These are phyloP conservation scores for Heliconius ethilla DNA, from an alignment of 2,888 invertebrate species.

Conservation along the genomic window DNA sequence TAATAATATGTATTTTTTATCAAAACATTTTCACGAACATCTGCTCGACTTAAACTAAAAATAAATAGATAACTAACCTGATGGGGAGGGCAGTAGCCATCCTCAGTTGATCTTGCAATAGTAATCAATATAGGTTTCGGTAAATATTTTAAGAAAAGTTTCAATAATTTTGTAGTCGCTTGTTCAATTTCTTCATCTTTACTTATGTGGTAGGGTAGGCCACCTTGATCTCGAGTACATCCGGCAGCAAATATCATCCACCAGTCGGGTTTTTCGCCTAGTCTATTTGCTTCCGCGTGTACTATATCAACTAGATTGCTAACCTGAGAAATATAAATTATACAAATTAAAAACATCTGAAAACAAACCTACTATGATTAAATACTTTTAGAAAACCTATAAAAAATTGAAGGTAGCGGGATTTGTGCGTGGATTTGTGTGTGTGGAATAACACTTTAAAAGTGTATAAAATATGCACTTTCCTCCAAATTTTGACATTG, in stretches of 20 bases:
- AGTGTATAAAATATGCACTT: too few species aligned
- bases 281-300: conserved; percentile 75
- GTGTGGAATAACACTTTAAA: too few species aligned
- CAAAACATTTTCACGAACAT: too few species aligned
- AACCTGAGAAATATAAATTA: conserved; percentile 58
- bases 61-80: conserved; percentile 70
- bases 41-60: background rate
- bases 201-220: conserved; percentile 92
- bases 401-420: too few species aligned
- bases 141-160: conserved; percentile 81
- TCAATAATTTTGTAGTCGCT: conserved; percentile 82
- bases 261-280: conserved; percentile 88
- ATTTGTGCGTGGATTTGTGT: too few species aligned
- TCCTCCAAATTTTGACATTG: too few species aligned
- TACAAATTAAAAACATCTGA: conserved; percentile 10
- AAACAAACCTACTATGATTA: too few species aligned
- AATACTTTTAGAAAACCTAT: too few species aligned
- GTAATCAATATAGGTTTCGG: conserved; percentile 86
- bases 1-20: background rate
- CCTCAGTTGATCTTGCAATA: conserved; percentile 91
- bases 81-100: conserved; percentile 93
- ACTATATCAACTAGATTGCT: conserved; percentile 76
- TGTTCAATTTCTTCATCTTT: conserved; percentile 84
- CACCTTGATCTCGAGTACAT: conserved; percentile 92
- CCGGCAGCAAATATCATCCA: conserved; percentile 91